Evolutionary conservation across 2,797 vertebrate genomes (phyloP).

Genomic region (Parambassis ranga): DNA sequence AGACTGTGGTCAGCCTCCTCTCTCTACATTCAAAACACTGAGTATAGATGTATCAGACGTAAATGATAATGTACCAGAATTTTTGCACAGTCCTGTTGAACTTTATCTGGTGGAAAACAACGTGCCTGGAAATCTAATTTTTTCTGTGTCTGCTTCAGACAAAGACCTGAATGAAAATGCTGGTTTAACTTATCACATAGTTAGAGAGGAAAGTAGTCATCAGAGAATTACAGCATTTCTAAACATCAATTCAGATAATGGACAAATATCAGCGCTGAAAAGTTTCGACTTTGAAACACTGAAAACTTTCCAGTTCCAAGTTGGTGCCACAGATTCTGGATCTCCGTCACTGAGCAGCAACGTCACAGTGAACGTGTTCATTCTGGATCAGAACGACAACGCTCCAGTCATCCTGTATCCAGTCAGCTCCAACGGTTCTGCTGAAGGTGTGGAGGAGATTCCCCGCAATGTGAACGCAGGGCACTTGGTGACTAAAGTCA

Average conservation of each 20-base stretch:
- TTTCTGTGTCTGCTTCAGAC: conserved; percentile 77
- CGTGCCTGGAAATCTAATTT: conserved; percentile 53
- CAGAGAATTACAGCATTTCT: conserved; percentile 45
- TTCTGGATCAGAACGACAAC: too few species aligned
- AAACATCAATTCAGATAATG: conserved; percentile 43
- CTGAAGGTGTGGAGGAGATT: too few species aligned
- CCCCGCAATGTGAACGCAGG: too few species aligned
- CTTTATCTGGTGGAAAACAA: conserved; percentile 78
- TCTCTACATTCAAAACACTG: conserved; percentile 50
- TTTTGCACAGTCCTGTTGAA: conserved; percentile 57
- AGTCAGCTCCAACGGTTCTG: too few species aligned
- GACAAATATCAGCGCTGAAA: conserved; percentile 20
- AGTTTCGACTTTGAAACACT: conserved; percentile 60
- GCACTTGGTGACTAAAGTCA: too few species aligned
- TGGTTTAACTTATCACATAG: conserved; percentile 76
- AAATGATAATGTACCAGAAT: conserved; percentile 74
- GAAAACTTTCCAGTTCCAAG: conserved; percentile 54
- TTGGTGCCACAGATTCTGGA: too few species aligned
- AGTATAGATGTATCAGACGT: conserved; percentile 69
- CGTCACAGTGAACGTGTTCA: too few species aligned
- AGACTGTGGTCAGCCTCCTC: conserved; percentile 66
- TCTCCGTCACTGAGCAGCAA: too few species aligned
- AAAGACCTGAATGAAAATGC: conserved; percentile 82
- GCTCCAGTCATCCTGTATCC: too few species aligned
- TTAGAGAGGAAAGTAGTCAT: conserved; percentile 10